Evolutionary conservation across 2,888 invertebrate species (phyloP).

Genomic region (Elmis aenea): DNA sequence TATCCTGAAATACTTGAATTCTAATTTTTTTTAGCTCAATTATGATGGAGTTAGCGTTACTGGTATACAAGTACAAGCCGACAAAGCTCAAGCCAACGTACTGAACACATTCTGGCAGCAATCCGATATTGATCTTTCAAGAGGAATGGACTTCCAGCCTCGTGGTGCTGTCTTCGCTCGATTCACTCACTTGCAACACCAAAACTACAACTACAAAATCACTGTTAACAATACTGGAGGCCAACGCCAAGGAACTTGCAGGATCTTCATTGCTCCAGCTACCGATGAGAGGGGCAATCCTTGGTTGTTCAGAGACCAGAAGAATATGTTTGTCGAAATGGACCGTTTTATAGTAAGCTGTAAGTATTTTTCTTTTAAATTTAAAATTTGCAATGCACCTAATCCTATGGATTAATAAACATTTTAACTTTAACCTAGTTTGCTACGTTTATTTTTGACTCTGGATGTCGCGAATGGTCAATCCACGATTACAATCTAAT

Average conservation of each 20-base stretch:
- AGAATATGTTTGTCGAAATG: constrained; percentile 64
- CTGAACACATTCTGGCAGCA: constrained; percentile 74
- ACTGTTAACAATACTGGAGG: constrained; percentile 46
- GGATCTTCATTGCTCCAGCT: constrained; percentile 67
- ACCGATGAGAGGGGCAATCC: constrained; percentile 57
- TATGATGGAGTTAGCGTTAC: constrained; percentile 60
- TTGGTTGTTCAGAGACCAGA: constrained; percentile 59
- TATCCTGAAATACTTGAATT: no score
- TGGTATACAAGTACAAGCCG: constrained; percentile 51
- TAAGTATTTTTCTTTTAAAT: no score
- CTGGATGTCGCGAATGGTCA: no score
- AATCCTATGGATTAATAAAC: no score
- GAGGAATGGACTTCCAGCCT: constrained; percentile 78
- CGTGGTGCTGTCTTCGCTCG: constrained; percentile 67
- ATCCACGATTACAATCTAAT: no score
- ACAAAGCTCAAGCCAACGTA: constrained; percentile 52
- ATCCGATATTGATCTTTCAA: constrained; percentile 68
- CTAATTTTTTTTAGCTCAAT: constrained; percentile 50
- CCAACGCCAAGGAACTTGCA: constrained; percentile 56
- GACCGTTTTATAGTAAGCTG: constrained; percentile 64
- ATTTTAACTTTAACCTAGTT: no score
- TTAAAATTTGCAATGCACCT: no score
- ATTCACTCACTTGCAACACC: constrained; percentile 74
- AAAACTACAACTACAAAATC: constrained; percentile 60
- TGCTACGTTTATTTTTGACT: no score